These are phyloP conservation scores for Crax fasciolata DNA, from an alignment of 2,797 vertebrate species.

Conservation along the genomic window DNA sequence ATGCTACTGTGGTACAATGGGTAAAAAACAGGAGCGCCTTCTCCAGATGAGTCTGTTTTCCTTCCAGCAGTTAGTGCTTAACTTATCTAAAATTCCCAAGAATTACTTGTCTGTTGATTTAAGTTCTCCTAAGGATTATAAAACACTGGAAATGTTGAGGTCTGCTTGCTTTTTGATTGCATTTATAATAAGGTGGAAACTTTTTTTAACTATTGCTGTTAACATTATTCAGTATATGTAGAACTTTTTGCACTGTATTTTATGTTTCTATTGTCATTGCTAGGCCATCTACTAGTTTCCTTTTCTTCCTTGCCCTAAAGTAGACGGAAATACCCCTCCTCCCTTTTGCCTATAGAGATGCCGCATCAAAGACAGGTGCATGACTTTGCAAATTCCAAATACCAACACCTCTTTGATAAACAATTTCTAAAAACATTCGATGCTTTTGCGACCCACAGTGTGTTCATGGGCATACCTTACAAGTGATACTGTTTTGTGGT, in stretches of 20 bases:
- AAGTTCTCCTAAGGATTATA: neutral
- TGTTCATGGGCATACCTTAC: neutral
- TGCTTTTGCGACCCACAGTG: neutral
- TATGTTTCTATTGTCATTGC: neutral
- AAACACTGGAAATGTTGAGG: neutral
- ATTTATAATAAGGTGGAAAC: neutral
- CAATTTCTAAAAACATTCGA: neutral
- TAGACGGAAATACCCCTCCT: neutral
- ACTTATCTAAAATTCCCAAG: neutral
- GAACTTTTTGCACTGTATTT: neutral
- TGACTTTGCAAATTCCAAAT: neutral
- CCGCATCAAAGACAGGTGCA: neutral
- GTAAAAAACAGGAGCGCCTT: neutral
- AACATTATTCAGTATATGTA: neutral
- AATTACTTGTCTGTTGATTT: neutral
- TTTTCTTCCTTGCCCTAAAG: neutral
- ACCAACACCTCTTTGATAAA: fast-evolving
- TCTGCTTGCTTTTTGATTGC: neutral
- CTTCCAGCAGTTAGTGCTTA: neutral
- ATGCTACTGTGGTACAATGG: neutral
- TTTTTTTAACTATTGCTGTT: neutral
- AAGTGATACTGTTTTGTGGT: neutral
- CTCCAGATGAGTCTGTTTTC: neutral
- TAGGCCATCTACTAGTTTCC: neutral
- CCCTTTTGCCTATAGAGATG: neutral